Conservation (phyloP, 2,797 vertebrate species). For the Falco columbarius region DNA sequence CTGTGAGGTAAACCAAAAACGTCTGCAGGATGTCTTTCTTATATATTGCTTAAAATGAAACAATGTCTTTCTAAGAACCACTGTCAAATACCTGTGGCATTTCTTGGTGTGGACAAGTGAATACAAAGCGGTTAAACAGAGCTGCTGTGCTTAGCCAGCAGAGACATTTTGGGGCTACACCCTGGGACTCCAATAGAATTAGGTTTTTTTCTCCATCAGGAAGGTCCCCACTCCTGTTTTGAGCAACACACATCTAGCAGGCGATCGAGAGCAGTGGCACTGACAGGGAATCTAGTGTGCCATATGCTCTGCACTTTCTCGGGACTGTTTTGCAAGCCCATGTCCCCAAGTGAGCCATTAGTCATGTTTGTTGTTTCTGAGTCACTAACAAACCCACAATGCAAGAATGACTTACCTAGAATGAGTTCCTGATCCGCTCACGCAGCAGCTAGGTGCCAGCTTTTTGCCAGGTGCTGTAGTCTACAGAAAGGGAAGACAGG, state of each 20-base stretch:
- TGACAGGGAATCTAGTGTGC: neutral
- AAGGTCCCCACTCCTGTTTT: neutral
- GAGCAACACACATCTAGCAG: neutral
- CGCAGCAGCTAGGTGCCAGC: neutral
- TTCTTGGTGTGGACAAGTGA: neutral
- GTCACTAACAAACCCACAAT: neutral
- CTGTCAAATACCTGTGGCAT: neutral
- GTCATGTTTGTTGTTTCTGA: neutral
- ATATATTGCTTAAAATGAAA: neutral
- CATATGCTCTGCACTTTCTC: neutral
- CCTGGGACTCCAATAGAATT: neutral
- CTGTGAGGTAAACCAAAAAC: neutral
- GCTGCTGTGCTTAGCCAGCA: neutral
- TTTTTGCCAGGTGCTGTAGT: neutral
- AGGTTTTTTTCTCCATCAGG: neutral
- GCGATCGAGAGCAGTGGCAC: neutral
- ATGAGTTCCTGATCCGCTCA: neutral
- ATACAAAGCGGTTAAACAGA: neutral
- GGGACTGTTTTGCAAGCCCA: neutral
- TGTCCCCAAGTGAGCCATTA: neutral
- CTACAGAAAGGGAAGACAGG: neutral
- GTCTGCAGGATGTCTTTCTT: neutral
- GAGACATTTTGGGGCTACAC: neutral
- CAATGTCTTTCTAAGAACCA: neutral
- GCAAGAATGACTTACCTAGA: neutral